Evolutionary conservation across 2,797 vertebrate species (phyloP).

Genomic region (Enteromius treurensis): DNA sequence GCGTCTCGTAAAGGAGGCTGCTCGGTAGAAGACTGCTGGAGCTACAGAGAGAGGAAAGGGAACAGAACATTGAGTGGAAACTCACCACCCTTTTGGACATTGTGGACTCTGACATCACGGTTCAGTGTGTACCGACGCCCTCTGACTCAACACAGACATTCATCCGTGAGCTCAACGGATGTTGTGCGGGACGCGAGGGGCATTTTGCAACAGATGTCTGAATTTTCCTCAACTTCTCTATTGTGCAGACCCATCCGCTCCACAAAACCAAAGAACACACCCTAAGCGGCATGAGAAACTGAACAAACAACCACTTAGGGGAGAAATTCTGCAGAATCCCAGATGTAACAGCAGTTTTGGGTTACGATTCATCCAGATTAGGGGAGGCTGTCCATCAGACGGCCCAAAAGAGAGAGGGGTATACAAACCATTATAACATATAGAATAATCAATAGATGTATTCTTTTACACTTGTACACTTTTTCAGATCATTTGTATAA

Average conservation of each 20-base stretch:
- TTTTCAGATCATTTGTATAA: not conserved
- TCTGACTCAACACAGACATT: conserved; percentile 60
- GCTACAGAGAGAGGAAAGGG: conserved; percentile 60
- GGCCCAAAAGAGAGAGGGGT: not conserved
- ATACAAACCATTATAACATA: not conserved
- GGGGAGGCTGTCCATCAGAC: not conserved
- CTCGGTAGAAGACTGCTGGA: conserved; percentile 74
- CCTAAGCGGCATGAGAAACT: conserved; percentile 19
- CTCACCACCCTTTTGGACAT: conserved; percentile 60
- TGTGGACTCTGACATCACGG: conserved; percentile 58
- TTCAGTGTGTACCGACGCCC: conserved; percentile 57
- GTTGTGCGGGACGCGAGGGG: not conserved
- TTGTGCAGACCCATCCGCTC: not conserved
- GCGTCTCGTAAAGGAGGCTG: conserved; percentile 67
- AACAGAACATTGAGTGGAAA: conserved; percentile 46
- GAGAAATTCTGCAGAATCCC: conserved; percentile 1
- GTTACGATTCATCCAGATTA: not conserved
- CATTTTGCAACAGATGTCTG: conserved; percentile 22
- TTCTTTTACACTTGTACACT: not conserved
- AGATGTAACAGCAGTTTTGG: conserved; percentile 38
- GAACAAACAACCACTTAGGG: conserved; percentile 26
- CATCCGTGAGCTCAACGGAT: conserved; percentile 1
- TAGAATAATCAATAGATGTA: not conserved
- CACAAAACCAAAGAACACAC: conserved; percentile 5
- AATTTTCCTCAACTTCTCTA: conserved; percentile 26